Evolutionary conservation across 2,888 invertebrate species (phyloP), one percentile per base, ranked within the genome.

Genomic region (Chorisops tibialis): DNA sequence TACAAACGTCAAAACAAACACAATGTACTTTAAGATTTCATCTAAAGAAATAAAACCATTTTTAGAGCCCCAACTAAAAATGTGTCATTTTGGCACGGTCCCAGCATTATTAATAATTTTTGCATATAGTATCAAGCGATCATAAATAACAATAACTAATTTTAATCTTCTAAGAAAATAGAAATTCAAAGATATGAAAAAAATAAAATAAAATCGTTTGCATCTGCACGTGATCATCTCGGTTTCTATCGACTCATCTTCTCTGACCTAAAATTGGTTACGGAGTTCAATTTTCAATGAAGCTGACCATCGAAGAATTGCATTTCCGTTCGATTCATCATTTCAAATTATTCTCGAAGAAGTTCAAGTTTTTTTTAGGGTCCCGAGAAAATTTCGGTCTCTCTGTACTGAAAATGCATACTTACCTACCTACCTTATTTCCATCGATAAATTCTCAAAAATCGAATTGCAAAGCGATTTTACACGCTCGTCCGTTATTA

Each of bases 211-310:
- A n/a, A n/a, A 39, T 39, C 39, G 14, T 14, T 18, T 19, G 22
- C 22, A 22, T 47, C 18, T 21, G 21, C 7, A 47, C 47, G 47
- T 47, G 47, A 19, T 21, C n/a, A 11, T 9, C 1, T 4, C 2
- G 30, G 11, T 35, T 30, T n/a, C 14, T 35, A 50, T 50, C 35
- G 14, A 24, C 14, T 30, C 18, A 50, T 49, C 21, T 21, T 16
- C 22, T 47, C 22, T 22, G 22, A 47, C 37, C 51, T 16, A 11
- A 21, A 54, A 54, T 54, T 54, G 43, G 54, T 24, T 43, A 54
- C 54, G 54, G 22, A 54, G 54, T 41, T 54, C 3, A 22, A 22
- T 54, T 54, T 54, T 54, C 54, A 54, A 54, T 41, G n/a, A 22
- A 7, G 19, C n/a, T 39, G 41, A 19, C 21, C 52, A 5, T 1